Evolutionary conservation across 2,113 vertebrate genomes (phyloP).

Genomic region (Gasterosteus aculeatus): DNA sequence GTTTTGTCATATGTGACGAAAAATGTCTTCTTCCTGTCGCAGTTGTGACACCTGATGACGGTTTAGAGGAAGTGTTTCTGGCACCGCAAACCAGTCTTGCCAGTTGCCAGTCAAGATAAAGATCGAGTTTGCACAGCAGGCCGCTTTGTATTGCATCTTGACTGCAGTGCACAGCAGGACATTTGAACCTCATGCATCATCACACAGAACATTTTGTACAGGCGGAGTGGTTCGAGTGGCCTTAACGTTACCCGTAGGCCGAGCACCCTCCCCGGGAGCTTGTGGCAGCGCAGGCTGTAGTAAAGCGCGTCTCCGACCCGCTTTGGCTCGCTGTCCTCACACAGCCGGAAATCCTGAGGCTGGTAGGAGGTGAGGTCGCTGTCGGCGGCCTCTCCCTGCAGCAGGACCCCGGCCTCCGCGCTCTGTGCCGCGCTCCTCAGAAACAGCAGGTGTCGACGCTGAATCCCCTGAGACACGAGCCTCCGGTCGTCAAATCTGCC

Average conservation of each 20-base stretch:
- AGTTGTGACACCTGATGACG: conserved; percentile 41
- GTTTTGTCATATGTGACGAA: not conserved
- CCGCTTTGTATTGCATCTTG: not conserved
- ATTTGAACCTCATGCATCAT: not conserved
- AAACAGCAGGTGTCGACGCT: conserved; percentile 70
- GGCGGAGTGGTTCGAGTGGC: not conserved
- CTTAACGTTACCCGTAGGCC: conserved; percentile 80
- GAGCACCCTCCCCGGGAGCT: conserved; percentile 57
- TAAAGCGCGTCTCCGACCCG: conserved; percentile 73
- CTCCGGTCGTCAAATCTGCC: conserved; percentile 42
- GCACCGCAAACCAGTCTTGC: conserved; percentile 26
- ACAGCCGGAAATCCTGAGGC: conserved; percentile 71
- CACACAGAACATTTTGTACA: not conserved
- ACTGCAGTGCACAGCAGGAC: not conserved
- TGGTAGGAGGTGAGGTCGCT: conserved; percentile 37
- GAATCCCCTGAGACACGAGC: conserved; percentile 57
- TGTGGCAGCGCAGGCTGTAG: conserved; percentile 72
- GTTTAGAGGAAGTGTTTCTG: conserved; percentile 68
- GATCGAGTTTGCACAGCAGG: conserved; percentile 29
- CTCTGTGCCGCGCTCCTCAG: conserved; percentile 59
- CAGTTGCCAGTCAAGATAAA: conserved; percentile 50
- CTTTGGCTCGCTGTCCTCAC: conserved; percentile 49
- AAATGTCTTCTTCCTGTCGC: conserved; percentile 3
- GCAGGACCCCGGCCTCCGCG: conserved; percentile 56
- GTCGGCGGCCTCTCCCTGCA: conserved; percentile 35